phyloP scores from a whole-genome alignment of 2,888 invertebrate genomes.

The Scaptomyza parva region DNA sequence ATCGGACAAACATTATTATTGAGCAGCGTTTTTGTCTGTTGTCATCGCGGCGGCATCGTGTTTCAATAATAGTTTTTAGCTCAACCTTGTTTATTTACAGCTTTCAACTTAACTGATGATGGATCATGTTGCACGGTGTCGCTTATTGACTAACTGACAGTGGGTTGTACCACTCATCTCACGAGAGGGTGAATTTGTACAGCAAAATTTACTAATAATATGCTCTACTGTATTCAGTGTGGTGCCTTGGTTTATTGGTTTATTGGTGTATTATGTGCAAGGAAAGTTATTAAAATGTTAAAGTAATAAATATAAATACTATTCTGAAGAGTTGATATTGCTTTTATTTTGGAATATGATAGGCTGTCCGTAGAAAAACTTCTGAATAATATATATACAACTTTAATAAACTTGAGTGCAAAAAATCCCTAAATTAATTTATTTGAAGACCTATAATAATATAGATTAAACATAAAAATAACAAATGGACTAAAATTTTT shows the following conservation, averaged over 20 bases:
- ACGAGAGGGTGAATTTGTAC: conserved; percentile 32
- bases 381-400: too few relatives aligned
- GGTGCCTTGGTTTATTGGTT: not conserved
- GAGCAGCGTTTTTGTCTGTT: conserved; percentile 57
- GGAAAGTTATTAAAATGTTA: not conserved
- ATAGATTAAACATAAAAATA: too few relatives aligned
- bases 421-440: too few relatives aligned
- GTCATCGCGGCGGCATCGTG: conserved; percentile 71
- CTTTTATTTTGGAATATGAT: too few relatives aligned
- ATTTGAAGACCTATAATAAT: too few relatives aligned
- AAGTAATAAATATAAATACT: not conserved
- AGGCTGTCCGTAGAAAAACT: too few relatives aligned
- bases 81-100: conserved; percentile 55
- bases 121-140: conserved; percentile 74
- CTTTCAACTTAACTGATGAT: conserved; percentile 71
- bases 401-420: too few relatives aligned
- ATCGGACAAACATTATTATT: conserved; percentile 12
- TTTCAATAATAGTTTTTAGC: conserved; percentile 74
- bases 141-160: conserved; percentile 68
- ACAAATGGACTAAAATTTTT: too few relatives aligned
- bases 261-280: not conserved
- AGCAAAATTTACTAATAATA: not conserved
- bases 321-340: too few relatives aligned
- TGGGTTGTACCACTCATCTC: conserved; percentile 25
- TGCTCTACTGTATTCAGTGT: not conserved